phyloP scores from a whole-genome alignment of 1,140 invertebrate species.

The Diprion similis region DNA sequence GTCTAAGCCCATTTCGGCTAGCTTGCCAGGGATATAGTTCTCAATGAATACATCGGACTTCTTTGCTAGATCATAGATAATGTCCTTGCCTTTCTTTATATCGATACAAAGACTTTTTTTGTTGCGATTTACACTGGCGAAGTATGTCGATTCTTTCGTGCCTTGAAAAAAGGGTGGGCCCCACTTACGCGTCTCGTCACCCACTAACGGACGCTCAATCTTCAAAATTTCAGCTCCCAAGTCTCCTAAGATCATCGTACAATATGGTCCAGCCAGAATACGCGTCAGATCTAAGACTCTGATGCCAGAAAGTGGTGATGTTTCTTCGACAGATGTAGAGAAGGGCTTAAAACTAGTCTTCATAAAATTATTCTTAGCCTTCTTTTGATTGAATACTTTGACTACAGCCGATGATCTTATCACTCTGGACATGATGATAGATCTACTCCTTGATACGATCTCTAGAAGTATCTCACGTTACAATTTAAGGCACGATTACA shows the following conservation, averaged over 20 bases:
- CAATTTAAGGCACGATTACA: no score
- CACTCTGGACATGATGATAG: no score
- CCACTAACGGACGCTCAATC: conserved; percentile 79
- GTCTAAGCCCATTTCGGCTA: conserved; percentile 79
- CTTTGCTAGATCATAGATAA: conserved; percentile 77
- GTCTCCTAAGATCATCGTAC: conserved; percentile 93
- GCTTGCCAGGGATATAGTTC: conserved; percentile 93
- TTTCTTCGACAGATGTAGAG: conserved; percentile 22
- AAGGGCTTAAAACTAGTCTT: conserved; percentile 41
- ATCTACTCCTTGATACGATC: no score
- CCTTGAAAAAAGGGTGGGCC: conserved; percentile 87
- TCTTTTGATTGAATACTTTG: background rate
- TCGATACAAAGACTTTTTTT: conserved; percentile 94
- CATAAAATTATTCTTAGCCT: conserved; percentile 35
- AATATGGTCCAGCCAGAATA: conserved; percentile 78
- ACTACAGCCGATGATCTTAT: no score
- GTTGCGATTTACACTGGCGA: conserved; percentile 89
- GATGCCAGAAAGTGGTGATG: conserved; percentile 67
- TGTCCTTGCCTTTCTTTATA: conserved; percentile 78
- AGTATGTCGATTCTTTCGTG: conserved; percentile 83
- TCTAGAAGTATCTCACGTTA: no score
- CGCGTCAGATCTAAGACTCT: conserved; percentile 84
- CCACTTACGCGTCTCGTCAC: conserved; percentile 93
- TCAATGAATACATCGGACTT: conserved; percentile 91
- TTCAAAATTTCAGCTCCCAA: conserved; percentile 95